phyloP scores from a whole-genome alignment of 2,797 vertebrate genomes.

The Phoxinus dragarum region DNA sequence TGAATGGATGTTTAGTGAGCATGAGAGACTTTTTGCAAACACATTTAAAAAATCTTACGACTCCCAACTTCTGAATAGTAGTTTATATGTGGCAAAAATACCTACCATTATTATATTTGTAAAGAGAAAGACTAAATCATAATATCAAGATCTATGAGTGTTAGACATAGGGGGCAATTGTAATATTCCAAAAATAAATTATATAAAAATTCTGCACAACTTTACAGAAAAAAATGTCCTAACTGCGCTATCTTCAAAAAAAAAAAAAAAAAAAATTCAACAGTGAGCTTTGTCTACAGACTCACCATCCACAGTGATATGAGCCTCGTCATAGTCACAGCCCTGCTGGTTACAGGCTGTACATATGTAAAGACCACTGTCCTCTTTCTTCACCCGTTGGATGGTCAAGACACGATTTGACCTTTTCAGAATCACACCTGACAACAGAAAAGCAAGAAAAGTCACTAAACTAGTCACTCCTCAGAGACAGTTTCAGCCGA shows the following conservation, averaged over 20 bases:
- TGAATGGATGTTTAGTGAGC: background rate
- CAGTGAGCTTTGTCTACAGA: background rate
- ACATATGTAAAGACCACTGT: constrained; percentile 90
- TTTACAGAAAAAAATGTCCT: background rate
- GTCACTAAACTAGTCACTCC: background rate
- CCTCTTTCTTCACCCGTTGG: constrained; percentile 93
- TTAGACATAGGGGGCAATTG: background rate
- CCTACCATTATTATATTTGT: background rate
- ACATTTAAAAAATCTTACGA: background rate
- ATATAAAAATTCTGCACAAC: background rate
- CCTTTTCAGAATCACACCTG: constrained; percentile 90
- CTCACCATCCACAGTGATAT: constrained; percentile 90
- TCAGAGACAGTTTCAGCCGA: background rate
- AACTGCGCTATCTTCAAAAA: background rate
- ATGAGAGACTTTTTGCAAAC: background rate
- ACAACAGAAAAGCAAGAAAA: constrained; percentile 33
- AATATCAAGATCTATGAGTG: background rate
- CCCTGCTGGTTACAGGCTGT: constrained; percentile 88
- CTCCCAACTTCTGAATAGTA: background rate
- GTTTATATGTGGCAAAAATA: background rate
- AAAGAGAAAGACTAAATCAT: background rate
- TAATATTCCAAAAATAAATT: background rate
- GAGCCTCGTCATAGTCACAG: constrained; percentile 82
- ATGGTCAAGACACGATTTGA: constrained; percentile 88
- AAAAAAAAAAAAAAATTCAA: too few species aligned